Conservation (phyloP, 2,797 vertebrate genomes). For the Monodelphis domestica region DNA sequence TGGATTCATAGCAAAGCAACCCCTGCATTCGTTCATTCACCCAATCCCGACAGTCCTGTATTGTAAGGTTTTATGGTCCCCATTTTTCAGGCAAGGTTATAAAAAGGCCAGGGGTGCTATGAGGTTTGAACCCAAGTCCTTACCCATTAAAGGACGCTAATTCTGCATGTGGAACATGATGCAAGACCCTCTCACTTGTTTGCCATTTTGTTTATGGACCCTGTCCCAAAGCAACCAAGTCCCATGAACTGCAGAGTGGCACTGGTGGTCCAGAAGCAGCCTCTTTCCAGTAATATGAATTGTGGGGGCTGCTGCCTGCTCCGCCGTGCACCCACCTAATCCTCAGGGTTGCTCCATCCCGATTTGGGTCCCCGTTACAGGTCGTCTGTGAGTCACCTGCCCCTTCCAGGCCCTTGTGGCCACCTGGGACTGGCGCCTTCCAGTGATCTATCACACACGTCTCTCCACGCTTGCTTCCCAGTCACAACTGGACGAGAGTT, state of each 20-base stretch:
- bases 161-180: neutral
- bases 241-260: neutral
- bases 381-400: neutral
- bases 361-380: neutral
- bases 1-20: neutral
- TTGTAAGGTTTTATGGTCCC: neutral
- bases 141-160: neutral
- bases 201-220: neutral
- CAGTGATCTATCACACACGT: neutral
- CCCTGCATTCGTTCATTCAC: neutral
- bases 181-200: neutral
- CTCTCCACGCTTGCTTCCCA: neutral
- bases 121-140: neutral
- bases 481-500: neutral
- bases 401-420: neutral
- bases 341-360: neutral
- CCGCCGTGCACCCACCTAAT: neutral
- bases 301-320: neutral
- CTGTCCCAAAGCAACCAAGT: neutral
- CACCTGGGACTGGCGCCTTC: neutral
- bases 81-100: neutral
- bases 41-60: neutral
- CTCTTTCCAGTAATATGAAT: neutral
- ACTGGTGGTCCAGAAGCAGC: neutral
- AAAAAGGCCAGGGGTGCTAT: neutral